Conservation (phyloP, 2,888 invertebrate genomes). For the Rosalia funebris region DNA sequence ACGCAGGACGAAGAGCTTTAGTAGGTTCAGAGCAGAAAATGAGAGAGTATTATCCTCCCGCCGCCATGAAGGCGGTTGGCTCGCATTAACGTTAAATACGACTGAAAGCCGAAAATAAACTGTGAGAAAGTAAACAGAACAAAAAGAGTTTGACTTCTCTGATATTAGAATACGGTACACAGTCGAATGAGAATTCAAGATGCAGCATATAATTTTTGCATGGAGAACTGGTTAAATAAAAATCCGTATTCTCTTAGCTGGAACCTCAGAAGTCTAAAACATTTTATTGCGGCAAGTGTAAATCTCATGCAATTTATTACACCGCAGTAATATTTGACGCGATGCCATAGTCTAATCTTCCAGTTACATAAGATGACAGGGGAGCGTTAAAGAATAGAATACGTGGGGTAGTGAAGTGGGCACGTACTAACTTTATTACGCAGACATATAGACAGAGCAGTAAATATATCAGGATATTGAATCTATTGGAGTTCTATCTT, state of each 20-base stretch:
- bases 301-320: not conserved
- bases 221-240: not conserved
- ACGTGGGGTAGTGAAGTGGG: no score
- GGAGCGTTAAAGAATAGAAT: no score
- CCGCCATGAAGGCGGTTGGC: constrained; percentile 3
- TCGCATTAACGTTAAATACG: constrained; percentile 9
- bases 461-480: no score
- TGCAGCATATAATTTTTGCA: not conserved
- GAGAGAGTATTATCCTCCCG: not conserved
- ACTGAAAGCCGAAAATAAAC: constrained; percentile 2
- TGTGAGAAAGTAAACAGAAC: not conserved
- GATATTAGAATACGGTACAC: constrained; percentile 3
- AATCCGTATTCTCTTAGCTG: not conserved
- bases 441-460: no score
- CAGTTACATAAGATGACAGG: no score
- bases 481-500: no score
- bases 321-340: not conserved
- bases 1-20: not conserved
- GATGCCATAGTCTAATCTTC: no score
- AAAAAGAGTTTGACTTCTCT: constrained; percentile 4
- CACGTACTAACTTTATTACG: no score
- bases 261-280: not conserved
- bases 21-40: not conserved
- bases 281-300: not conserved
- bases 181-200: constrained; percentile 3